Conservation (phyloP, 2,888 invertebrate genomes). For the Tineola bisselliella region DNA sequence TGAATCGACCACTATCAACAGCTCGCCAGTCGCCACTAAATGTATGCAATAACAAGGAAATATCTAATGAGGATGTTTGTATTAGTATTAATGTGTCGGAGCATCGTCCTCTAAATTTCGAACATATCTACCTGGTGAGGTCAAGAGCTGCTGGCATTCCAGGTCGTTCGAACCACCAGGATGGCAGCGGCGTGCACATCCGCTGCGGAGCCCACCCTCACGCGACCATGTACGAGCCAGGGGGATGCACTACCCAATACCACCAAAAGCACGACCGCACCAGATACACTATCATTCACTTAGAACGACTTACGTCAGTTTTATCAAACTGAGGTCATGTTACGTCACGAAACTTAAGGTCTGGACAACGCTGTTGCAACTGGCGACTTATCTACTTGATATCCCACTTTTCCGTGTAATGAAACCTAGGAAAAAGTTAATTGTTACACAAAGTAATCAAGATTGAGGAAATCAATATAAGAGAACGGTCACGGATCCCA, state of each 20-base stretch:
- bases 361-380: slow-evolving; percentile 49
- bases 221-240: slow-evolving; percentile 22
- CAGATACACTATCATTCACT: slow-evolving; percentile 30
- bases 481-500: slow-evolving; percentile 14
- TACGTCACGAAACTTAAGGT: slow-evolving; percentile 44
- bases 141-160: slow-evolving; percentile 68
- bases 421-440: slow-evolving; percentile 33
- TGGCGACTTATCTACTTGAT: not conserved
- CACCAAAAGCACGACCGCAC: slow-evolving; percentile 21
- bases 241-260: not conserved
- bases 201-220: slow-evolving; percentile 42
- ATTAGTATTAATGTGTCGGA: not conserved
- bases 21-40: not conserved
- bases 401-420: slow-evolving; percentile 32
- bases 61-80: slow-evolving; percentile 9
- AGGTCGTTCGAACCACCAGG: slow-evolving; percentile 55
- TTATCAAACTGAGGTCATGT: slow-evolving; percentile 51
- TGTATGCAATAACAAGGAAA: slow-evolving; percentile 10
- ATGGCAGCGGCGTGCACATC: slow-evolving; percentile 62
- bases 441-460: slow-evolving; percentile 15
- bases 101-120: not conserved
- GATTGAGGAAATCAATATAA: slow-evolving; percentile 28
- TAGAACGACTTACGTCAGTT: slow-evolving; percentile 30
- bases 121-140: slow-evolving; percentile 50
- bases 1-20: not conserved